Conservation (phyloP, 2,888 invertebrate species). For the Pterobdella sp. region DNA sequence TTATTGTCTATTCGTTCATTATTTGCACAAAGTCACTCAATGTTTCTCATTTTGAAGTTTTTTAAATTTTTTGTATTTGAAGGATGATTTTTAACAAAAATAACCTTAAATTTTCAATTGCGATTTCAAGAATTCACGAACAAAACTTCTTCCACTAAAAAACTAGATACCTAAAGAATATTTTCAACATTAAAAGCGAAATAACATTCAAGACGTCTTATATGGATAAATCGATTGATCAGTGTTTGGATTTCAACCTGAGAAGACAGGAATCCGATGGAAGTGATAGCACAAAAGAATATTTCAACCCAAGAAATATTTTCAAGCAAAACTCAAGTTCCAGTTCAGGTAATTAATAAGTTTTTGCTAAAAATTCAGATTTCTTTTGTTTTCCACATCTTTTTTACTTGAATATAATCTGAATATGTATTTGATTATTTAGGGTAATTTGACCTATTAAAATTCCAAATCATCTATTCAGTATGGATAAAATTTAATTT, state of each 20-base stretch:
- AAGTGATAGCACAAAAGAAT: not conserved
- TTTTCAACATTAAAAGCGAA: not conserved
- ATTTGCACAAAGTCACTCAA: too few species aligned
- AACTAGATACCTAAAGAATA: not conserved
- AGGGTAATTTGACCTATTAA: too few species aligned
- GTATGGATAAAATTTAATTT: too few species aligned
- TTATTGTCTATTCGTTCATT: not conserved
- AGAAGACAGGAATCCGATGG: constrained; percentile 1
- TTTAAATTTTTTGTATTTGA: too few species aligned
- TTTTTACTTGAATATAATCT: too few species aligned
- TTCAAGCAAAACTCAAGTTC: constrained; percentile 27
- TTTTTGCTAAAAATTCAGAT: not conserved
- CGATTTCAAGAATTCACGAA: not conserved
- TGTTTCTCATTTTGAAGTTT: too few species aligned
- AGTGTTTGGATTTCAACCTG: not conserved
- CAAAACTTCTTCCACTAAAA: not conserved
- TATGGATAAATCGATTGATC: constrained; percentile 10
- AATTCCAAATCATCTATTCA: too few species aligned
- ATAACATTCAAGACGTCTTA: too few species aligned
- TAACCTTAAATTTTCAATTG: not conserved
- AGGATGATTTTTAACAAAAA: not conserved
- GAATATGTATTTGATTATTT: too few species aligned
- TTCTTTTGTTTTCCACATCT: not conserved
- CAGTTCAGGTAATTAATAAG: constrained; percentile 22
- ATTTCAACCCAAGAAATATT: not conserved